A percentile compares a stretch with the other conserved stretches of the same genome.
phyloP scores from a whole-genome alignment of 2,113 vertebrate genomes.

The Paracanthobrama guichenoti region DNA sequence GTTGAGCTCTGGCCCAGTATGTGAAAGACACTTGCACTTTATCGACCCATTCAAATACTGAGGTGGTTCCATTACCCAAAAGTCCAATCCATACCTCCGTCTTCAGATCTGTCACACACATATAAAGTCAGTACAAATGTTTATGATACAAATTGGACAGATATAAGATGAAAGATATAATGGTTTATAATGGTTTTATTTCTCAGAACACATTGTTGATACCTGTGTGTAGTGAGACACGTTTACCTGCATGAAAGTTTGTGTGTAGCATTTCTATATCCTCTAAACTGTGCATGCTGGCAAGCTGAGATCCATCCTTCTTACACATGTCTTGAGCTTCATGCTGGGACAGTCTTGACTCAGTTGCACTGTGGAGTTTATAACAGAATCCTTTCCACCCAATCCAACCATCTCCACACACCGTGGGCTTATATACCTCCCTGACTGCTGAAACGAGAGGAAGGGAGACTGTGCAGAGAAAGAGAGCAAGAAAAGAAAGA shows the following conservation, averaged over 20 bases:
- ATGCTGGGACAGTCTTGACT: conserved; percentile 61
- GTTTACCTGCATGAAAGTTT: conserved; percentile 77
- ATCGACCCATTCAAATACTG: conserved; percentile 86
- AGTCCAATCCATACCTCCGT: conserved; percentile 86
- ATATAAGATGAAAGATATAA: too few species aligned
- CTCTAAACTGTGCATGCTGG: conserved; percentile 87
- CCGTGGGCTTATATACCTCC: conserved; percentile 76
- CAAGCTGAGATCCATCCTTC: conserved; percentile 68
- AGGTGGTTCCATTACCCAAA: conserved; percentile 65
- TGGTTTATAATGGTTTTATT: background rate
- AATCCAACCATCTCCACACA: conserved; percentile 81
- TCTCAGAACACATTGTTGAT: background rate
- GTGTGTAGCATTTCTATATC: conserved; percentile 85
- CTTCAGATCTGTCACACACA: conserved; percentile 17
- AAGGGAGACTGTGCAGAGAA: background rate
- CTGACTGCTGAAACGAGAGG: conserved; percentile 69
- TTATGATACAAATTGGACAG: background rate
- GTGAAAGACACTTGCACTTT: conserved; percentile 79
- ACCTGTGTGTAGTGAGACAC: background rate
- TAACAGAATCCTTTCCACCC: conserved; percentile 86
- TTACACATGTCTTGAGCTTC: conserved; percentile 72
- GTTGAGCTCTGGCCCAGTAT: conserved; percentile 85
- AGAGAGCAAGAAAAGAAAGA: background rate
- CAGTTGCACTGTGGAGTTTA: conserved; percentile 47
- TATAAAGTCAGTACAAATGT: background rate